Base-by-base conservation (phyloP, 2,888 invertebrate species). In the Megaustenia siamemsis region DNA sequence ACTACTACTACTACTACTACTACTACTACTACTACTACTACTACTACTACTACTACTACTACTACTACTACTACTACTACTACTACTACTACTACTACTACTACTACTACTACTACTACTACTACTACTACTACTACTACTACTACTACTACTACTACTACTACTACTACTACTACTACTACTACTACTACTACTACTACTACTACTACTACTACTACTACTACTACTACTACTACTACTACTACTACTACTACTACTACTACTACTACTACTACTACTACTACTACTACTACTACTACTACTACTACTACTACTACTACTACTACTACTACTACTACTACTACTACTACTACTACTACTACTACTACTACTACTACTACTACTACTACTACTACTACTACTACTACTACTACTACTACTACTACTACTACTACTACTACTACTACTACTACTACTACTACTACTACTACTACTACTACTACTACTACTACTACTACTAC, bases 221-320 rank as follows among this genome's bases (percentile, higher is more conserved):
- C 28, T 68, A 24, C 69, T 68, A 24, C 69, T 68, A 24, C 69
- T 68, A 24, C 69, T 68, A 24, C 69, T 68, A 24, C 69, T 68
- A 24, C 69, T 68, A 71, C 71, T 71, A 71, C 71, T 71, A 71
- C 71, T 71, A 71, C 71, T 71, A 71, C 71, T 71, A 71, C 71
- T 15, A 71, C 32, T 71, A 71, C 71, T 71, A 71, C 71, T 71
- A 71, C 71, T 71, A 71, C 71, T 71, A 63, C 71, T 15, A 28
- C 71, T 71, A 28, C 32, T 71, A 28, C 71, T 71, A 71, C 32
- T 71, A 71, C 71, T 15, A 28, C 56, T 56, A 56, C 21, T 56
- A 56, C 56, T 56, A 56, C 56, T 56, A 56, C 56, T 56, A 56
- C 56, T 56, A 56, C 56, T 56, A 56, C 56, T 56, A 56, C 56